phyloP scores from a whole-genome alignment of 2,113 vertebrate species.

The Trinectes maculatus region DNA sequence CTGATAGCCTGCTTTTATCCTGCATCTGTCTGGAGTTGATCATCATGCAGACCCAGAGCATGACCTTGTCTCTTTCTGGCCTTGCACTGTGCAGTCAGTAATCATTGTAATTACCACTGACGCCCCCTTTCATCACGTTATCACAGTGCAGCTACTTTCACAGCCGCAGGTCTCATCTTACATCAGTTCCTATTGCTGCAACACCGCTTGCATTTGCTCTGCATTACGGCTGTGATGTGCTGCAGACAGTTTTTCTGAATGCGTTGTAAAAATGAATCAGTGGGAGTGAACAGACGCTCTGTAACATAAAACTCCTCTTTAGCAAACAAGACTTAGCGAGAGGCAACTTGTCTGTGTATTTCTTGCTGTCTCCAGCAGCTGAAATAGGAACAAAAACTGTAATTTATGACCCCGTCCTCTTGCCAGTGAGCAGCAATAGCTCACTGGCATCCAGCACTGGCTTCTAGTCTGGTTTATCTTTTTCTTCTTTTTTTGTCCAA shows the following conservation, averaged over 20 bases:
- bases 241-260: conserved; percentile 22
- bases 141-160: conserved; percentile 15
- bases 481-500: not conserved
- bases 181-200: conserved; percentile 11
- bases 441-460: conserved; percentile 26
- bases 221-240: conserved; percentile 26
- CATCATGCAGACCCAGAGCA: conserved; percentile 7
- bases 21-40: conserved; percentile 13
- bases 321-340: conserved; percentile 31
- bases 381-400: conserved; percentile 50
- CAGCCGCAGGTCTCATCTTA: conserved; percentile 12
- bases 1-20: conserved; percentile 19
- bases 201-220: conserved; percentile 3
- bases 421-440: conserved; percentile 18
- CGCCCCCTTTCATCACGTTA: conserved; percentile 24
- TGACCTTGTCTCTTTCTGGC: conserved; percentile 22
- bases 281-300: conserved; percentile 44
- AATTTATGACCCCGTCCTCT: conserved; percentile 42
- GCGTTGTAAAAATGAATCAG: conserved; percentile 35
- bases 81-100: conserved; percentile 17
- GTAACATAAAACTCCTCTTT: conserved; percentile 34
- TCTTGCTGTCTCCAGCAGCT: conserved; percentile 32
- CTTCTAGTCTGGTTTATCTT: not conserved
- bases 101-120: conserved; percentile 43
- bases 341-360: conserved; percentile 35